phyloP scores from a whole-genome alignment of 2,113 vertebrate species.

The Scophthalmus maximus region DNA sequence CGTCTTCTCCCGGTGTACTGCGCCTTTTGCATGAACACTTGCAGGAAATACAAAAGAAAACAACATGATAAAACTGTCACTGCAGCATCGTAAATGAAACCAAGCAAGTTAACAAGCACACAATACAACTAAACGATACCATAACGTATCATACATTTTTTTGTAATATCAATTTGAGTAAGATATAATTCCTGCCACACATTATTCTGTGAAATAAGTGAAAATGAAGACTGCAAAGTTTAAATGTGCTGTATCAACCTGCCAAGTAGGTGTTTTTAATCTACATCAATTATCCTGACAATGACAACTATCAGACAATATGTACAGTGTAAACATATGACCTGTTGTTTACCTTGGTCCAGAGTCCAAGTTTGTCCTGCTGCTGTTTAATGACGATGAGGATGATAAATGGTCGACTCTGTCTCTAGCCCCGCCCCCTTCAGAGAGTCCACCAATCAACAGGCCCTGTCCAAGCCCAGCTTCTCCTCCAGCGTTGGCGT shows the following conservation, averaged over 20 bases:
- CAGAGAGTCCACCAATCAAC: conserved; percentile 58
- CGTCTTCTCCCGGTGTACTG: conserved; percentile 24
- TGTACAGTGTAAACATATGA: neutral
- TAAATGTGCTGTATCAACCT: too few species aligned
- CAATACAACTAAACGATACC: neutral
- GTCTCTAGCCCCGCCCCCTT: neutral
- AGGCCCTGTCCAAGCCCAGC: conserved; percentile 67
- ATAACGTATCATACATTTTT: neutral
- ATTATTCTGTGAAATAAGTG: too few species aligned
- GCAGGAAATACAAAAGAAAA: neutral
- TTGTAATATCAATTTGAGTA: neutral
- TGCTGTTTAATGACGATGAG: conserved; percentile 78
- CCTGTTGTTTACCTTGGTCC: conserved; percentile 26
- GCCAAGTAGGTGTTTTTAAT: too few species aligned
- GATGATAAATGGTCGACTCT: conserved; percentile 79
- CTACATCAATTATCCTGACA: neutral
- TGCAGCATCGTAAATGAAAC: neutral
- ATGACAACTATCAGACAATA: too few species aligned
- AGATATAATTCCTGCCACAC: neutral
- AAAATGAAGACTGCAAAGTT: neutral
- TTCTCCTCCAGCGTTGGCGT: conserved; percentile 57
- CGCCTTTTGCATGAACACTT: conserved; percentile 3
- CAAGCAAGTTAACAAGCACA: neutral
- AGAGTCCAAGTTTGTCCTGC: conserved; percentile 23
- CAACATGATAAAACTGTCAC: neutral